phyloP scores from a whole-genome alignment of 2,113 vertebrate species.

The Xiphophorus maculatus region DNA sequence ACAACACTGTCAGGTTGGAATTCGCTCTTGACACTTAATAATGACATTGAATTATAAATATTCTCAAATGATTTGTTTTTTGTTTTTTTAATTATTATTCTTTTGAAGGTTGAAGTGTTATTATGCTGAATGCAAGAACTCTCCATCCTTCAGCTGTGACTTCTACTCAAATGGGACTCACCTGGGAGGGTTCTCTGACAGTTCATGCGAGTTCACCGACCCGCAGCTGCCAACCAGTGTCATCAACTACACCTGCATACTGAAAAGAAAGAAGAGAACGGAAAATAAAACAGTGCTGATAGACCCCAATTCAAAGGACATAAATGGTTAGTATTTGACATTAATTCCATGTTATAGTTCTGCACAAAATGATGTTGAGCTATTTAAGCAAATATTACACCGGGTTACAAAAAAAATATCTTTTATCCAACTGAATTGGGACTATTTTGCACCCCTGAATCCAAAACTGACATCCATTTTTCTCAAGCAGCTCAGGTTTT shows the following conservation, averaged over 20 bases:
- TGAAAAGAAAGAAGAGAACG: neutral
- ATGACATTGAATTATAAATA: neutral
- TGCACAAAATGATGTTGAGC: too few relatives aligned
- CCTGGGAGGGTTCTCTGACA: fast-evolving
- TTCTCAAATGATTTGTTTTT: conserved; percentile 1
- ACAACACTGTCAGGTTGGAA: conserved; percentile 32
- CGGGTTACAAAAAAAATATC: too few relatives aligned
- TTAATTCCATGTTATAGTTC: neutral
- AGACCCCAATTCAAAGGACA: neutral
- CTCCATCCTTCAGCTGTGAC: neutral
- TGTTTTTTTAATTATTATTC: neutral
- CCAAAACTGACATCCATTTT: too few relatives aligned
- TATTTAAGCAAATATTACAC: too few relatives aligned
- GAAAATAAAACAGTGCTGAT: conserved; percentile 6
- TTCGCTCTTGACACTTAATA: neutral
- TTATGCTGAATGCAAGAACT: neutral
- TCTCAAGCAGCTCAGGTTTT: too few relatives aligned
- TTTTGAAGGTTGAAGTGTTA: conserved; percentile 46
- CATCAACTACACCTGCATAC: conserved; percentile 29
- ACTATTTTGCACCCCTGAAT: too few relatives aligned
- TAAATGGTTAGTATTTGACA: neutral
- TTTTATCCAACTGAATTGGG: too few relatives aligned
- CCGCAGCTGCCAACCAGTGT: neutral
- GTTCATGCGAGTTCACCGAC: neutral
- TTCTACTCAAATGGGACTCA: neutral